Evolutionary conservation across 64 coral and sea anemone species (phyloP), one percentile per base, ranked within the genome.

Genomic region (Actinia equina): DNA sequence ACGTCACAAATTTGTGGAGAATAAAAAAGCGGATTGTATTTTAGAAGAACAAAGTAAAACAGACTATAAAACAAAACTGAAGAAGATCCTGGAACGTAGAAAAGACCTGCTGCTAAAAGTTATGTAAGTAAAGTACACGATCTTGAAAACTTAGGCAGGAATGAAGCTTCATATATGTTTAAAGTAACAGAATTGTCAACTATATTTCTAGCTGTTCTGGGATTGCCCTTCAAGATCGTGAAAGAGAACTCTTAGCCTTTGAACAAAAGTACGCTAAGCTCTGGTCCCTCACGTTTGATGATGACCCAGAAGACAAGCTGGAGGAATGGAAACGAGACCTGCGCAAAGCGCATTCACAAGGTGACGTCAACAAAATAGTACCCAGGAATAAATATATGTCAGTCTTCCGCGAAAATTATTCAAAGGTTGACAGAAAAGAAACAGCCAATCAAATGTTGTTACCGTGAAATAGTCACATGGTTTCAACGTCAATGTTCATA

Each of bases 221-320:
- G 5, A 85, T 85, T 12, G 17, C 26, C 22, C 53, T 85, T 4
- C 52, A 85, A 42, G 83, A 85, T 57, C 55, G 43, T 14, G 83
- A 85, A 25, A 17, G n/a, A 7, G 17, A 85, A 44, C 83, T 57
- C 15, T 5, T 45, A 18, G 42, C 52, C 43, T 37, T 85, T 13
- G 83, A 42, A 44, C 53, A 85, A 7, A 85, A 26, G 20, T 44
- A 60, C 30, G 49, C 52, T 43, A 85, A 55, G 49, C n/a, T 85
- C 53, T 85, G 83, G 83, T 85, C 83, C 25, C 83, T 85, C 83
- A 26, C 59, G 16, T 85, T 60, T 25, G 83, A 85, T 44, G 59
- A 60, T 54, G 83, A 85, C 57, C 49, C 55, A 63, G 59, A 58
- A 63, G 55, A 85, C 10, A 22, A 60, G 83, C 25, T 60, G 25